Conservation (phyloP, 2,113 vertebrate genomes). For the Indicator indicator region DNA sequence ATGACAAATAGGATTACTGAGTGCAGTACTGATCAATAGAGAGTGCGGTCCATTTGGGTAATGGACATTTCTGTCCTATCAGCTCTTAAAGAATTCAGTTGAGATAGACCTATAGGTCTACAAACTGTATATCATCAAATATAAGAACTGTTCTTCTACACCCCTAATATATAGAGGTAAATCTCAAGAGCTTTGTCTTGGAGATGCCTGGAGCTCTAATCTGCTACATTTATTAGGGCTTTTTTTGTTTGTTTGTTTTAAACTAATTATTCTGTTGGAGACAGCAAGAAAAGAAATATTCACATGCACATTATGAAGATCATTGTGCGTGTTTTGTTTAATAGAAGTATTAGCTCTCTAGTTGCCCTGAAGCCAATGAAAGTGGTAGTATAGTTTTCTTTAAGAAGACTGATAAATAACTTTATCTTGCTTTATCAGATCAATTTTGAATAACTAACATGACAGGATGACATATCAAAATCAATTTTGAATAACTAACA, state of each 20-base stretch:
- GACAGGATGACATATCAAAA: background rate
- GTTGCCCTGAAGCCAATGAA: background rate
- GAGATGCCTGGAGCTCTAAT: constrained; percentile 23
- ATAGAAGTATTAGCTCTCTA: background rate
- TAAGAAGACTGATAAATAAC: background rate
- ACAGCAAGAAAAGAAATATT: background rate
- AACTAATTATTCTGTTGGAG: background rate
- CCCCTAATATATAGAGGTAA: constrained; percentile 48
- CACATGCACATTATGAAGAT: background rate
- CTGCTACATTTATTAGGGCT: constrained; percentile 35
- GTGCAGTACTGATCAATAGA: constrained; percentile 87
- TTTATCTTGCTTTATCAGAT: background rate
- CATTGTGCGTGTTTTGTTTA: background rate
- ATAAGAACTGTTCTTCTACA: constrained; percentile 58
- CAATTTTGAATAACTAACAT: background rate
- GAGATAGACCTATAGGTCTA: constrained; percentile 83
- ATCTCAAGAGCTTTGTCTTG: constrained; percentile 59
- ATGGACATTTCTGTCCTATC: constrained; percentile 88
- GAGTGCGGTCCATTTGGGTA: constrained; percentile 93
- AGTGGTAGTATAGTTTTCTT: background rate
- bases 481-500: background rate
- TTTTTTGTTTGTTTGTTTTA: constrained; percentile 23
- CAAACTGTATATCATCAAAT: constrained; percentile 64
- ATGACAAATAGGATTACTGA: constrained; percentile 84
- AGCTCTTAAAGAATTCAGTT: constrained; percentile 82